Conservation (phyloP, 2,888 invertebrate species). For the Petrolisthes cinctipes region DNA sequence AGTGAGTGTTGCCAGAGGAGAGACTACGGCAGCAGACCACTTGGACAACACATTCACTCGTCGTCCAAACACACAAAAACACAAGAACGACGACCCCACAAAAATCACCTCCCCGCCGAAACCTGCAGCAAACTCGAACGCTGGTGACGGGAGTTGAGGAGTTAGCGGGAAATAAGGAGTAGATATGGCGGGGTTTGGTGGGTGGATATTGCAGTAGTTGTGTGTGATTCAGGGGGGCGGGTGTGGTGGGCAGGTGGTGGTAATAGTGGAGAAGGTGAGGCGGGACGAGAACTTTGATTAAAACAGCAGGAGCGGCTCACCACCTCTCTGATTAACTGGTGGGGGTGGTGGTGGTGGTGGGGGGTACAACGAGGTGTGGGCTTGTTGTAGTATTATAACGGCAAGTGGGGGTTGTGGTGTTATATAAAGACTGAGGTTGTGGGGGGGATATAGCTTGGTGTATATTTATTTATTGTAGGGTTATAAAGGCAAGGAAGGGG, state of each 20-base stretch:
- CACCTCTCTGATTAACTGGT: slow-evolving; percentile 45
- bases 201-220: not conserved
- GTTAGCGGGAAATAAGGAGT: not conserved
- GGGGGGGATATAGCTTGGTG: too few species aligned
- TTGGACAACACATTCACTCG: not conserved
- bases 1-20: slow-evolving; percentile 12
- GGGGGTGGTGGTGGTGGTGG: slow-evolving; percentile 25
- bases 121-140: not conserved
- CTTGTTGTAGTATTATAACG: too few species aligned
- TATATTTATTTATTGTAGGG: too few species aligned
- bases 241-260: slow-evolving; percentile 27
- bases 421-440: too few species aligned
- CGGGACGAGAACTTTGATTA: slow-evolving; percentile 53
- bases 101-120: not conserved
- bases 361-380: not conserved
- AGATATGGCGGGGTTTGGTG: not conserved
- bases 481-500: too few species aligned
- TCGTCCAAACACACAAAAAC: not conserved
- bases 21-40: not conserved
- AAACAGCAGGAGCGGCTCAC: slow-evolving; percentile 46
- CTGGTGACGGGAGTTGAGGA: not conserved
- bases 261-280: slow-evolving; percentile 49
- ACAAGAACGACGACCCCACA: not conserved
- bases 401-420: too few species aligned
- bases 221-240: slow-evolving; percentile 1